A percentile compares a stretch with the other conserved stretches of the same genome.
phyloP scores from a whole-genome alignment of 2,797 vertebrate species.

The Steatocranus sp. region DNA sequence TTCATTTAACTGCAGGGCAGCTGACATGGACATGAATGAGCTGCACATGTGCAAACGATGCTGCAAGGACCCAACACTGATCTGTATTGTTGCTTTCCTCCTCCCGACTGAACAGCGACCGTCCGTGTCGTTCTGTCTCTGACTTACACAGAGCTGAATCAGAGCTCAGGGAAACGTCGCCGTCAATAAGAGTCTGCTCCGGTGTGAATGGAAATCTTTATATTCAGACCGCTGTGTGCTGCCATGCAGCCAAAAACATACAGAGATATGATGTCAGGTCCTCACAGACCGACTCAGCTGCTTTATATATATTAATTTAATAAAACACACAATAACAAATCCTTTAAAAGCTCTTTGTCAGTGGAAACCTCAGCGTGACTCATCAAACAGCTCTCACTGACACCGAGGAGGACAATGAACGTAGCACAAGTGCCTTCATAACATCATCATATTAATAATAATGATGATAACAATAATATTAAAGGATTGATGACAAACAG shows the following conservation, averaged over 20 bases:
- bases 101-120: too few relatives aligned
- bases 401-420: neutral
- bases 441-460: neutral
- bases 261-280: neutral
- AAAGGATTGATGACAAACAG: neutral
- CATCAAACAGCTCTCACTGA: neutral
- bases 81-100: neutral
- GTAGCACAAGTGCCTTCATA: neutral
- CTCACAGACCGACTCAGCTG: accelerated
- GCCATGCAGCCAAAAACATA: neutral
- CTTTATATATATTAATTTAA: accelerated
- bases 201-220: too few relatives aligned
- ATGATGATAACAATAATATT: accelerated
- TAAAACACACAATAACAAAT: neutral
- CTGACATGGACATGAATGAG: neutral
- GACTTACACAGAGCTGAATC: neutral
- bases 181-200: neutral
- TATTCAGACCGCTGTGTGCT: neutral
- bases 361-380: neutral
- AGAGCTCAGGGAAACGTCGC: neutral
- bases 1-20: neutral
- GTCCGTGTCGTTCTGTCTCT: accelerated
- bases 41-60: neutral
- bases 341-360: neutral
- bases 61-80: neutral